These are phyloP conservation scores for Semibalanus balanoides DNA, from an alignment of 1,140 invertebrate genomes.

Conservation along the genomic window DNA sequence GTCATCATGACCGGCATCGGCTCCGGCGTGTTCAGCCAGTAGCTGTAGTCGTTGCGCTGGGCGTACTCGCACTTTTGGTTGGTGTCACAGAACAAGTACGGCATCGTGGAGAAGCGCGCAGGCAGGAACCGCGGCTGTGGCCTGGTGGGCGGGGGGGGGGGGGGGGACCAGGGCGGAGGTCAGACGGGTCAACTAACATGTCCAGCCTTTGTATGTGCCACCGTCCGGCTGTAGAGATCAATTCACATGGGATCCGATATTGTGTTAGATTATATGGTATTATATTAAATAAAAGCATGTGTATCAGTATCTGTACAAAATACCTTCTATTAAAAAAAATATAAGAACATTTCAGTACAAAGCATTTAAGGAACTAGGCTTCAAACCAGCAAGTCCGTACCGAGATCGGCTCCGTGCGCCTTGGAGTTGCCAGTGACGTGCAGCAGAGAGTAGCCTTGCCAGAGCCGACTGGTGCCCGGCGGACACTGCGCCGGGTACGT, in stretches of 20 bases:
- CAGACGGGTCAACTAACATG: too few species aligned
- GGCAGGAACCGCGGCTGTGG: slow-evolving; percentile 65
- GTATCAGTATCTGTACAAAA: too few species aligned
- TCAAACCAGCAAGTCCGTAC: too few species aligned
- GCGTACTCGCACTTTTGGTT: slow-evolving; percentile 82
- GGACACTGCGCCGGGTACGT: slow-evolving; percentile 74
- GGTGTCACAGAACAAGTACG: slow-evolving; percentile 80
- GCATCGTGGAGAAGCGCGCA: slow-evolving; percentile 84
- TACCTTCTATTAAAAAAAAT: too few species aligned
- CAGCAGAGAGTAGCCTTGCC: slow-evolving; percentile 90
- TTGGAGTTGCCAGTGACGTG: slow-evolving; percentile 85
- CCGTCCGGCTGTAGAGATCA: too few species aligned
- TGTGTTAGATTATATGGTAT: too few species aligned
- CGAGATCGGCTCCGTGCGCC: slow-evolving; percentile 86
- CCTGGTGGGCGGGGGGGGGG: slow-evolving; percentile 21
- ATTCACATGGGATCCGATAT: too few species aligned
- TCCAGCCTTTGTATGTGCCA: too few species aligned
- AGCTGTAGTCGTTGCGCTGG: slow-evolving; percentile 80
- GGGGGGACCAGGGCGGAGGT: too few species aligned
- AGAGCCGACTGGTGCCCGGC: slow-evolving; percentile 59
- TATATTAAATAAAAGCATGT: too few species aligned
- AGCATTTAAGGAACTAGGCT: too few species aligned
- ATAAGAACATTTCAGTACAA: too few species aligned
- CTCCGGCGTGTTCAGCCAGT: slow-evolving; percentile 85
- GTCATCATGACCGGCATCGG: slow-evolving; percentile 82